phyloP scores from a whole-genome alignment of 2,888 invertebrate species.

The Chironomus tentans region DNA sequence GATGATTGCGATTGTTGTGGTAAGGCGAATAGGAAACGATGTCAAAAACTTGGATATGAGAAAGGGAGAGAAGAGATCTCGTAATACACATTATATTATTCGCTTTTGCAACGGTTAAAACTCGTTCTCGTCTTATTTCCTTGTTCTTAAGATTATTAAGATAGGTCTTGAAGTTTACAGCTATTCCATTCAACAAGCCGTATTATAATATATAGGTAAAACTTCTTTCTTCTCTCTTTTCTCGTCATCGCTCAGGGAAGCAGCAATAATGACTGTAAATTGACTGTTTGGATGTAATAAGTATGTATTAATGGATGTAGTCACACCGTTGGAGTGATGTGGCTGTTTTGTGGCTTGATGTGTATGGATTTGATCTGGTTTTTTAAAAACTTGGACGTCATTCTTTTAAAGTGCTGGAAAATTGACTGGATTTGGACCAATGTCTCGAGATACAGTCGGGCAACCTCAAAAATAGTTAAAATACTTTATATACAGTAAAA shows the following conservation, averaged over 20 bases:
- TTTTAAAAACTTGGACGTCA: too few relatives aligned
- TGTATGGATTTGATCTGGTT: too few relatives aligned
- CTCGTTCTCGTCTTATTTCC: conserved; percentile 25
- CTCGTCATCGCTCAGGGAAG: neutral
- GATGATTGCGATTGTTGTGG: too few relatives aligned
- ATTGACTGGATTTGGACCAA: too few relatives aligned
- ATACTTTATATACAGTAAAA: too few relatives aligned
- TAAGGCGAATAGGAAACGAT: too few relatives aligned
- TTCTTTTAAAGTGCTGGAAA: too few relatives aligned
- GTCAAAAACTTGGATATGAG: neutral
- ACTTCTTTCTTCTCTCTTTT: neutral
- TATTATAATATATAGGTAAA: neutral
- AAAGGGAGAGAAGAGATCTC: neutral
- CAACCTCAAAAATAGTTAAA: too few relatives aligned
- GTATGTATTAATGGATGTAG: too few relatives aligned
- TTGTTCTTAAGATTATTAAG: conserved; percentile 25
- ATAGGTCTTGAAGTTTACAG: conserved; percentile 26
- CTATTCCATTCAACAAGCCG: neutral
- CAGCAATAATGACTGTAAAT: neutral
- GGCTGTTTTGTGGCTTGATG: too few relatives aligned
- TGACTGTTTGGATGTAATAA: too few relatives aligned
- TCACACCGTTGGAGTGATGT: neutral
- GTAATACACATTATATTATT: conserved; percentile 4
- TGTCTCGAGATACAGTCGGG: too few relatives aligned
- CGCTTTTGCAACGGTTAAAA: conserved; percentile 25